phyloP scores from a whole-genome alignment of 2,113 vertebrate genomes.

The Pelmatolapia mariae region DNA sequence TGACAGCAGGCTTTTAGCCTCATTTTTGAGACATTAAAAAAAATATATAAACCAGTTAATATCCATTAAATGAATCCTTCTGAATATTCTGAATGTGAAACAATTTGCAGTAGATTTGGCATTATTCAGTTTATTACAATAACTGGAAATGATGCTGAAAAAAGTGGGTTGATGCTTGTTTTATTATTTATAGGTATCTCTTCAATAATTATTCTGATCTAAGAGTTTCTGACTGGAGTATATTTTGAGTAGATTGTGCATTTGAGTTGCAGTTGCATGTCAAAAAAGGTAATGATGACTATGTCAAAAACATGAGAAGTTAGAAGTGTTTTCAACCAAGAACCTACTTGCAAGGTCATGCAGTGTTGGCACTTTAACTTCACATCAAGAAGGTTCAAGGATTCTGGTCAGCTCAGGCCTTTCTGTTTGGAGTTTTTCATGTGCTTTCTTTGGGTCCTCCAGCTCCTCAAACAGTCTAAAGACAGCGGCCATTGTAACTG shows the following conservation, averaged over 20 bases:
- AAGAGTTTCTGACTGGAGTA: neutral
- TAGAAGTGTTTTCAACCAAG: neutral
- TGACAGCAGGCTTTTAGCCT: neutral
- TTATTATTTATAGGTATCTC: neutral
- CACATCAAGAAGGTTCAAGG: neutral
- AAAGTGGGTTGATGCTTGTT: neutral
- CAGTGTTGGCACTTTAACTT: neutral
- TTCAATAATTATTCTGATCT: neutral
- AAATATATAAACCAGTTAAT: neutral
- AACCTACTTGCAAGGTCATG: neutral
- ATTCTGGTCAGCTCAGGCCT: rapidly evolving
- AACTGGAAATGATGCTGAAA: neutral
- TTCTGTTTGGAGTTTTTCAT: neutral
- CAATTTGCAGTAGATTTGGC: neutral
- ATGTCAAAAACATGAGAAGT: neutral
- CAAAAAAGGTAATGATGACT: neutral
- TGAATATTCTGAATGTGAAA: neutral
- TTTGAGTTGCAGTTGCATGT: neutral
- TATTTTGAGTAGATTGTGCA: neutral
- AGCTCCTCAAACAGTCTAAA: neutral
- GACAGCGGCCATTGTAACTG: neutral
- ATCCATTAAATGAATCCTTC: neutral
- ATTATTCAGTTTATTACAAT: neutral
- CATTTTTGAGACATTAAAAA: rapidly evolving
- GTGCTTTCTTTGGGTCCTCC: neutral